These are phyloP conservation scores for Triops longicaudatus DNA, from an alignment of 1,140 invertebrate genomes.

Conservation along the genomic window DNA sequence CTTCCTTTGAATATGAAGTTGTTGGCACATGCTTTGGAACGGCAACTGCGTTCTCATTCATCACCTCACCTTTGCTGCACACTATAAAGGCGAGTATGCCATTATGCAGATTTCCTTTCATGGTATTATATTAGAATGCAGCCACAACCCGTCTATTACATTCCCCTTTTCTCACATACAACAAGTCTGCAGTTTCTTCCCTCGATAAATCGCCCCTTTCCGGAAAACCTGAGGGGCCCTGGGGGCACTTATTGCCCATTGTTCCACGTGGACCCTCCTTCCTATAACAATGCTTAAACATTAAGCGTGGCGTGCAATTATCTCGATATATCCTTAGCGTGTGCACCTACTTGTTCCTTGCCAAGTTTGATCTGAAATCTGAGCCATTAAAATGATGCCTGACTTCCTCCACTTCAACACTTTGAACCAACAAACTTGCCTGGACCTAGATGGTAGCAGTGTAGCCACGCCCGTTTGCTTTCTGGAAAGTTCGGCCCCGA, in stretches of 20 bases:
- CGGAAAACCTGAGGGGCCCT: neutral
- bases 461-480: no score
- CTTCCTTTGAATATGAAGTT: conserved; percentile 6
- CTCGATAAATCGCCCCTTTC: neutral
- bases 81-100: conserved; percentile 3
- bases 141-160: conserved; percentile 10
- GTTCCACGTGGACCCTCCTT: neutral
- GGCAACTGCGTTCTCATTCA: neutral
- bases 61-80: neutral
- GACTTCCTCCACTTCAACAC: neutral
- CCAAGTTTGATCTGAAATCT: neutral
- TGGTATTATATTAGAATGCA: conserved; percentile 1
- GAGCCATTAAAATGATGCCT: neutral
- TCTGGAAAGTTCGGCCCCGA: no score
- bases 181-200: neutral
- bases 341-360: neutral
- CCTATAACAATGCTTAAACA: neutral
- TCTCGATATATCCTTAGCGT: neutral
- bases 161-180: conserved; percentile 1
- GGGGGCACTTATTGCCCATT: neutral
- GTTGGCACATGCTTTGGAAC: conserved; percentile 13
- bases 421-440: neutral
- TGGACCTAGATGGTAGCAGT: neutral
- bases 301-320: neutral
- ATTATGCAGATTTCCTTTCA: conserved; percentile 15